These are phyloP conservation scores for human (Homo sapiens) DNA, from an alignment of 2,113 vertebrate species.

Conservation along the genomic window DNA sequence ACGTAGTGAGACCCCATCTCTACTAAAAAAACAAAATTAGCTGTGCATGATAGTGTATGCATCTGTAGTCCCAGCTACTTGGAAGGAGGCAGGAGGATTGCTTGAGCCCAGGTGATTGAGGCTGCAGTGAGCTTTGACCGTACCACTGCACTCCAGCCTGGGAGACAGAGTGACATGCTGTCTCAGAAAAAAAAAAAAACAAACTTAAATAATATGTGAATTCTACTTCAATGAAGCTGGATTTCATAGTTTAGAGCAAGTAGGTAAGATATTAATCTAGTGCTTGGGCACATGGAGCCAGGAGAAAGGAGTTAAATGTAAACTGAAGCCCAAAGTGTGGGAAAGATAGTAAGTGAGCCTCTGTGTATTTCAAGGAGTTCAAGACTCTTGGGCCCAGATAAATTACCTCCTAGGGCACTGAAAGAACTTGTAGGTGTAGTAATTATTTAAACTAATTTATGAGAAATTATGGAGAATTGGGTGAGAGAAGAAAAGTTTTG, in stretches of 20 bases:
- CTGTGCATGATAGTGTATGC: too few species aligned
- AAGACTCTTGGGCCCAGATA: background rate
- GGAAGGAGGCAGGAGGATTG: too few species aligned
- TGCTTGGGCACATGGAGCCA: background rate
- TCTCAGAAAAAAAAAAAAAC: too few species aligned
- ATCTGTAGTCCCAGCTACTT: too few species aligned
- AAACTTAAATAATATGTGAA: background rate
- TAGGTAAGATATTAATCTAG: background rate
- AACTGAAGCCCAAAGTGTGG: background rate
- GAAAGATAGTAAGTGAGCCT: background rate
- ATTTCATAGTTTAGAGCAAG: background rate
- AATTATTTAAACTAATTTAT: background rate
- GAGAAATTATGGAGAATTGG: background rate
- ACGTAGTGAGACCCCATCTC: too few species aligned
- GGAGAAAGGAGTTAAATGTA: background rate
- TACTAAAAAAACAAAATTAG: too few species aligned
- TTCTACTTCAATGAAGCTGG: background rate
- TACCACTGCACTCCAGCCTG: too few species aligned
- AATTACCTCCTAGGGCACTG: background rate
- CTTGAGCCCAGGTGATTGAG: too few species aligned
- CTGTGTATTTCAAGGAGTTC: background rate
- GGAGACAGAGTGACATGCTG: too few species aligned
- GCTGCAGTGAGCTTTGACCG: too few species aligned
- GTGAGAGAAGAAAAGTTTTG: background rate
- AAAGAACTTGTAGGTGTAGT: background rate